These are phyloP conservation scores for Apocrypta bakeri DNA, from an alignment of 1,140 invertebrate species.

Conservation along the genomic window DNA sequence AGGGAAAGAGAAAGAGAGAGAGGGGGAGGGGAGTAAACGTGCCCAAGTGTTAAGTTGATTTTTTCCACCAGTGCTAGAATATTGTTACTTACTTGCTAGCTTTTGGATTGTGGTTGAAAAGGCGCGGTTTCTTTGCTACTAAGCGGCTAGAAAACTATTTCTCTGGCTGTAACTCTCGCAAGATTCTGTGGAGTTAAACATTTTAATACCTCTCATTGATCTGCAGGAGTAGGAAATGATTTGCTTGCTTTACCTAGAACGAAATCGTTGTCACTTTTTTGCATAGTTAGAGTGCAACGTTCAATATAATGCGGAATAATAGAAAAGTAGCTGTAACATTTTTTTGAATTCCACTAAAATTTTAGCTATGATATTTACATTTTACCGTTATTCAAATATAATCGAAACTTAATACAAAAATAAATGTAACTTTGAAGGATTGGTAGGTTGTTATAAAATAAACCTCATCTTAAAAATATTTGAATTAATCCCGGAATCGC, in stretches of 20 bases:
- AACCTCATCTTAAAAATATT: too few species aligned
- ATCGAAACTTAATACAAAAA: too few species aligned
- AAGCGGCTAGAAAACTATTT: background rate
- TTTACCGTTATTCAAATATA: too few species aligned
- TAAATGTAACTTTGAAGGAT: too few species aligned
- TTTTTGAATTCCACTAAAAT: too few species aligned
- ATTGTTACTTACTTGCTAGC: conserved; percentile 9
- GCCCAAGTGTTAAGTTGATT: conserved; percentile 18
- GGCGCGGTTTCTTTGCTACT: too few species aligned
- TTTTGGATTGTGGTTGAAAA: background rate
- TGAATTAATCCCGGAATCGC: too few species aligned
- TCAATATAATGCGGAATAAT: too few species aligned
- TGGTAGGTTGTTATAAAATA: too few species aligned
- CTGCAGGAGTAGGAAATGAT: background rate
- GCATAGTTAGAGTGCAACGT: too few species aligned
- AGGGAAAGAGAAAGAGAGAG: background rate
- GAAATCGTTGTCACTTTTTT: background rate
- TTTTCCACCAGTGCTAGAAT: background rate
- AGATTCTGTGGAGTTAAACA: background rate
- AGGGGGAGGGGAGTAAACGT: background rate
- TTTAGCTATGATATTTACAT: too few species aligned
- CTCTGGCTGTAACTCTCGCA: background rate
- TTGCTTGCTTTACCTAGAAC: background rate
- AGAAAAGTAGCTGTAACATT: background rate
- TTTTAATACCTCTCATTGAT: background rate